Evolutionary conservation across 2,113 vertebrate species (phyloP).

Genomic region (Podiceps cristatus): DNA sequence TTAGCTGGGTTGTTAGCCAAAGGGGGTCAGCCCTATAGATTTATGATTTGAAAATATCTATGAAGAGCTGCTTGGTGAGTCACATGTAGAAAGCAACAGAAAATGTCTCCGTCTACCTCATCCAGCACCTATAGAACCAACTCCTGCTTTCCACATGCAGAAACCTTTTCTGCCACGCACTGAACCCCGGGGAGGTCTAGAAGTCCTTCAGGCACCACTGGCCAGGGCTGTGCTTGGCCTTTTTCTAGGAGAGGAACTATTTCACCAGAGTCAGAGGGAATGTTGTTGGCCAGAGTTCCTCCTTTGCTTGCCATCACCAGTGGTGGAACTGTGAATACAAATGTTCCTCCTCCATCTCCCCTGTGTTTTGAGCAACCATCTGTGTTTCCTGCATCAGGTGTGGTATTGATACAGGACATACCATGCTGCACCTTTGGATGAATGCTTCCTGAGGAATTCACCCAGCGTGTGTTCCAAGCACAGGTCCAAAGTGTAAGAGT

Average conservation of each 20-base stretch:
- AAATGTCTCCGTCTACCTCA: neutral
- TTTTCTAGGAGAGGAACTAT: neutral
- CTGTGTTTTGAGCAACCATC: neutral
- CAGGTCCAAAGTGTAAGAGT: neutral
- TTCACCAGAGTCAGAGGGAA: neutral
- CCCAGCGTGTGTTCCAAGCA: rapidly evolving
- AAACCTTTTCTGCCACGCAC: neutral
- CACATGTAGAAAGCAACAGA: neutral
- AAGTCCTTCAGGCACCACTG: neutral
- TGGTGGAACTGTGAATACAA: neutral
- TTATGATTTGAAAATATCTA: neutral
- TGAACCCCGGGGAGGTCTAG: neutral
- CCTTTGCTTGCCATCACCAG: neutral
- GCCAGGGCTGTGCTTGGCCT: neutral
- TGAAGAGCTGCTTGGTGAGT: neutral
- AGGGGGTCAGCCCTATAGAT: neutral
- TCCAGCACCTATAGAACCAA: neutral
- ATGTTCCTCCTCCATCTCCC: neutral
- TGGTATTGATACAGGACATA: neutral
- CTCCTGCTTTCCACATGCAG: neutral
- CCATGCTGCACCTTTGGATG: neutral
- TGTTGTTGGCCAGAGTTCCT: neutral
- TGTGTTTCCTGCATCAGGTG: neutral
- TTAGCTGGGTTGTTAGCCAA: neutral
- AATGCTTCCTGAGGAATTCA: neutral